Percentiles rank a stretch among this genome's conserved stretches.
These are phyloP conservation scores for Lottia scabra DNA, from an alignment of 2,888 invertebrate species.

Conservation along the genomic window DNA sequence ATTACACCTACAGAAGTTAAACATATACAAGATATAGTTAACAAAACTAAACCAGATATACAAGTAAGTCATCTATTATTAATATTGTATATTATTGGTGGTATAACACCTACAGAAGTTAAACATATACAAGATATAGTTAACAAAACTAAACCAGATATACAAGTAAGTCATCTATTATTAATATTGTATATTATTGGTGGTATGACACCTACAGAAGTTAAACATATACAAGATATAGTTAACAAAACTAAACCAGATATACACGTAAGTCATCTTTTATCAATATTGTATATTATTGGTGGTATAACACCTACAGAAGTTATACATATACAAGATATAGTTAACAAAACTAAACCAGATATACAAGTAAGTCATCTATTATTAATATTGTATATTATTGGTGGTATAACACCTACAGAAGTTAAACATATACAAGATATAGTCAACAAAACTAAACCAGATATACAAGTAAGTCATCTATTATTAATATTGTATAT, in stretches of 20 bases:
- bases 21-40: conserved; percentile 64
- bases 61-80: conserved; percentile 39
- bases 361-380: conserved; percentile 40
- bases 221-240: no score
- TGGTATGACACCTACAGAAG: no score
- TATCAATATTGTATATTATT: no score
- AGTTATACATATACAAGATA: conserved; percentile 67
- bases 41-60: conserved; percentile 42
- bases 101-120: no score
- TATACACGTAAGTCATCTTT: conserved; percentile 39
- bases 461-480: conserved; percentile 43
- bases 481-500: no score
- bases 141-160: no score
- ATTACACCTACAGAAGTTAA: conserved; percentile 76
- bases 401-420: no score
- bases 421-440: conserved; percentile 71
- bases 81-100: no score
- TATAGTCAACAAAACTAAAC: conserved; percentile 48
- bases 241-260: conserved; percentile 10
- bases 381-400: no score
- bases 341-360: conserved; percentile 49
- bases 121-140: not conserved
- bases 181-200: no score
- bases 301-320: no score
- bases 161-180: no score